Percentiles rank a stretch among this genome's conserved stretches.
phyloP scores from a whole-genome alignment of 1,140 invertebrate species.

The Bombus pyrosoma region DNA sequence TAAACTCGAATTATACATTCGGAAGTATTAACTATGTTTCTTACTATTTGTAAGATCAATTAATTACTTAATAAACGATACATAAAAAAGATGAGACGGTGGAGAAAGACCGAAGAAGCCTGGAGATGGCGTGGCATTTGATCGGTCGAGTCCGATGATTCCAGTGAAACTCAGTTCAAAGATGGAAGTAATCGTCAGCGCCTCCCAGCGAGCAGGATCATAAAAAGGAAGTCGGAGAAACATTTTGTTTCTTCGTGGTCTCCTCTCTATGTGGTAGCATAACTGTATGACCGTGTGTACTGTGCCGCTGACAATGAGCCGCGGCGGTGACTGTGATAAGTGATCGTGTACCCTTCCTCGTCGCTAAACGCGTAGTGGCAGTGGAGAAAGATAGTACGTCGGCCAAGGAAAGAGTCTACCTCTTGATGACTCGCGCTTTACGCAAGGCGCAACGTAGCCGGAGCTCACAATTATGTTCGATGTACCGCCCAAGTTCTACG shows the following conservation, averaged over 20 bases:
- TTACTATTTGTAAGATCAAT: neutral
- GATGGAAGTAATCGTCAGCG: neutral
- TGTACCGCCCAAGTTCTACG: conserved; percentile 83
- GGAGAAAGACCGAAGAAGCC: neutral
- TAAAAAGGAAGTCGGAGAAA: neutral
- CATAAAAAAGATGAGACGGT: neutral
- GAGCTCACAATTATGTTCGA: conserved; percentile 81
- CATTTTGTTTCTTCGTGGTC: neutral
- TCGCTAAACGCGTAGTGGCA: conserved; percentile 72
- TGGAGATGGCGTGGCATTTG: conserved; percentile 10
- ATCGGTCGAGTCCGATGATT: neutral
- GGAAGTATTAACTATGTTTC: neutral
- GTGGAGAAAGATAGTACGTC: conserved; percentile 74
- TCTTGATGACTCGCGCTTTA: conserved; percentile 72
- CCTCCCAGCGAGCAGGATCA: neutral
- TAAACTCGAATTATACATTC: neutral
- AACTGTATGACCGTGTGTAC: conserved; percentile 53
- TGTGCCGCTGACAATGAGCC: conserved; percentile 78
- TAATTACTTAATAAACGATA: neutral
- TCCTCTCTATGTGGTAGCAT: conserved; percentile 20
- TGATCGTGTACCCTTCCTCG: conserved; percentile 69
- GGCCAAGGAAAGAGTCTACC: conserved; percentile 59
- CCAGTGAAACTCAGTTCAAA: neutral
- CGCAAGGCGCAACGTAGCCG: conserved; percentile 69
- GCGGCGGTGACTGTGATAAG: conserved; percentile 78